These are phyloP conservation scores for Oreochromis spilurus DNA, from an alignment of 2,113 vertebrate species.

Conservation along the genomic window DNA sequence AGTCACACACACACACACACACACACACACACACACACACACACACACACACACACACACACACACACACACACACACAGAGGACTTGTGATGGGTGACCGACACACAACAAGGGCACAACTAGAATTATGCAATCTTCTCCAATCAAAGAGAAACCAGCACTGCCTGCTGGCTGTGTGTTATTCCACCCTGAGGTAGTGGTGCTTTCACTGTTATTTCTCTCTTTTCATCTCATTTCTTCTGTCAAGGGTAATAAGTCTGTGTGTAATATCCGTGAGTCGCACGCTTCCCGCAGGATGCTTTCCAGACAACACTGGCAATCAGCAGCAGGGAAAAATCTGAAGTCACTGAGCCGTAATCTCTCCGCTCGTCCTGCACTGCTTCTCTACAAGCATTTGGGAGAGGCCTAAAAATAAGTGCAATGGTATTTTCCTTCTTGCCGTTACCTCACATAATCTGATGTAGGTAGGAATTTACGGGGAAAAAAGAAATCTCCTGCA, in stretches of 20 bases:
- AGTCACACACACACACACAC: not conserved
- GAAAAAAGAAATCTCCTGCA: not conserved
- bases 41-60: not conserved
- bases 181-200: conserved; percentile 21
- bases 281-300: conserved; percentile 46
- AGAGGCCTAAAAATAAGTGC: not conserved
- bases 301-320: conserved; percentile 58
- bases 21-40: not conserved
- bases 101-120: conserved; percentile 41
- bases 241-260: conserved; percentile 56
- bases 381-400: conserved; percentile 5
- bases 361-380: not conserved
- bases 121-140: conserved; percentile 45
- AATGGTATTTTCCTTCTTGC: not conserved
- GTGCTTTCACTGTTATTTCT: conserved; percentile 49
- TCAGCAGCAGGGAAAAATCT: conserved; percentile 43
- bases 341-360: conserved; percentile 49
- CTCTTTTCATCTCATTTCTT: conserved; percentile 58
- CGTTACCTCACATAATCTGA: conserved; percentile 30
- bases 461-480: not conserved
- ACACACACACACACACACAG: not conserved
- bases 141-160: conserved; percentile 45
- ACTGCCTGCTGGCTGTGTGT: conserved; percentile 31
- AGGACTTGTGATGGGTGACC: conserved; percentile 35
- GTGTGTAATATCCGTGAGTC: conserved; percentile 44